Percentiles rank a stretch among this genome's conserved stretches.
Evolutionary conservation across 2,888 invertebrate genomes (phyloP).

Genomic region (Philereme transversata): DNA sequence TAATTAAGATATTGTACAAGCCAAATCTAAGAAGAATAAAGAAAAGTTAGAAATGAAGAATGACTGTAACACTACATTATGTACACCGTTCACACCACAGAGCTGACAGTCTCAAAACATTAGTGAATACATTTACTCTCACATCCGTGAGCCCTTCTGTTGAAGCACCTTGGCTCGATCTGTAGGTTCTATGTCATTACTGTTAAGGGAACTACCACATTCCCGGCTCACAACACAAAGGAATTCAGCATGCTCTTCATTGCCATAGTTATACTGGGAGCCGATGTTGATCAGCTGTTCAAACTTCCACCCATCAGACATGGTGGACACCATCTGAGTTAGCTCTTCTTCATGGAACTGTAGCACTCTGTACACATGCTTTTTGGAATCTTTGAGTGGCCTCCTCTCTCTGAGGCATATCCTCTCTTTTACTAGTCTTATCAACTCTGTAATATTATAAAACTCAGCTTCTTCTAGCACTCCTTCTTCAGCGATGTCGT

Average conservation of each 20-base stretch:
- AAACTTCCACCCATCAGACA: constrained; percentile 99
- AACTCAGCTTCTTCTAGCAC: constrained; percentile 99
- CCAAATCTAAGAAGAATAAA: constrained; percentile 49
- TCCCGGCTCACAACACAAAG: constrained; percentile 99
- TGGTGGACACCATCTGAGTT: constrained; percentile 98
- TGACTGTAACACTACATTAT: constrained; percentile 65
- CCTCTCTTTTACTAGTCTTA: constrained; percentile 95
- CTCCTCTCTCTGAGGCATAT: constrained; percentile 91
- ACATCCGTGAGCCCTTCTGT: constrained; percentile 97
- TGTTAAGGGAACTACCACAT: constrained; percentile 90
- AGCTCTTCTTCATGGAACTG: constrained; percentile 99
- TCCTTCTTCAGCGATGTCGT: constrained; percentile 98
- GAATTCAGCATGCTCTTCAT: constrained; percentile 98
- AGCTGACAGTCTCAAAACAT: constrained; percentile 66
- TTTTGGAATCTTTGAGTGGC: constrained; percentile 88
- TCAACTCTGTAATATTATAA: constrained; percentile 98
- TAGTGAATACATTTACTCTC: constrained; percentile 69
- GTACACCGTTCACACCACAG: constrained; percentile 72
- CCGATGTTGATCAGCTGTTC: constrained; percentile 98
- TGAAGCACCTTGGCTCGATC: constrained; percentile 97
- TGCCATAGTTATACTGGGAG: constrained; percentile 97
- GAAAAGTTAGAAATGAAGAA: constrained; percentile 44
- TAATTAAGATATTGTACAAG: constrained; percentile 53
- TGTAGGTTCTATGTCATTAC: constrained; percentile 93
- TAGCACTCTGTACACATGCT: constrained; percentile 98